Evolutionary conservation across 2,797 vertebrate genomes (phyloP), one percentile per base, ranked within the genome.

Genomic region (Xiphorhynchus erythropygius): DNA sequence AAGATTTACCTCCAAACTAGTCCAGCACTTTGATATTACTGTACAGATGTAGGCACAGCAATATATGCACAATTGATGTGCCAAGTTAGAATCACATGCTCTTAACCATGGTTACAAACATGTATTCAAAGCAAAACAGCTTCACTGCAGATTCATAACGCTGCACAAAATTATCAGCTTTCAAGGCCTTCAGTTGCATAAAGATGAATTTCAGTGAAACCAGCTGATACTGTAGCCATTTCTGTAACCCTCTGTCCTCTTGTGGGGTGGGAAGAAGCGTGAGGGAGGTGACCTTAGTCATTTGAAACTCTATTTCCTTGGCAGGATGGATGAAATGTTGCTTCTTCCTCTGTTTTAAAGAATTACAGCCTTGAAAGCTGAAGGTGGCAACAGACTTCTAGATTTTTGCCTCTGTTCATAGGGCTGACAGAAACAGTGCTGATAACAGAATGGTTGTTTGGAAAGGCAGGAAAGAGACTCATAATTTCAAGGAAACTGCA

Each of bases 281-380:
- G 1, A 92, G 37, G 46, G 35, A 87, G 59, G 47, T 56, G 68
- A 91, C n/a, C 17, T 23, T 13, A 59, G 52, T 11, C 17, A 87
- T 49, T 10, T 80, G 63, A 93, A 92, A 87, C 60, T 47, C 47
- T 2, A 1, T 68, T 85, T 83, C 79, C 71, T 71, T 78, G n/a
- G 19, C 30, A 71, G 53, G 24, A 88, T 15, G 10, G 75, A 67
- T 30, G 47, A 62, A 84, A 87, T 82, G 84, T 52, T 3, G 2
- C 86, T 74, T 70, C 60, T 87, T 85, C 30, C 25, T 74, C 37
- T n/a, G 1, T 46, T 92, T 70, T 35, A 68, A 87, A 85, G 22
- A 76, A 53, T 33, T 62, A 42, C 21, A 77, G 33, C 27, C 76
- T 83, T 64, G 37, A 92, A 75, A 92, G 62, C 10, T 89, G 44